A percentile compares a stretch with the other conserved stretches of the same genome.
Conservation (phyloP, 2,797 vertebrate genomes). For the Rhyacichthys aspro region DNA sequence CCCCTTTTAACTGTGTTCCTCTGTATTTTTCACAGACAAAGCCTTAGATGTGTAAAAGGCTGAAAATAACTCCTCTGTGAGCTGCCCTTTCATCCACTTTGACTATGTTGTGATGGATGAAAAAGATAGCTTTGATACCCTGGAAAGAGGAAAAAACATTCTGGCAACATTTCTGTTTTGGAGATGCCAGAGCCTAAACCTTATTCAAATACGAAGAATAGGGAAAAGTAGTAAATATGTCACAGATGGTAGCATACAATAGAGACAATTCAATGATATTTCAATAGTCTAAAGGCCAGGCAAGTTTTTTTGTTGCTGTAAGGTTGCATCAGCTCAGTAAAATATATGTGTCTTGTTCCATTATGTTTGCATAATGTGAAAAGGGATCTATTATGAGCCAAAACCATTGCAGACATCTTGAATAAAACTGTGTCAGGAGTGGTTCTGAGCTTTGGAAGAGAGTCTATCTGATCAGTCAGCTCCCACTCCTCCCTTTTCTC, state of each 20-base stretch:
- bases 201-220: no score
- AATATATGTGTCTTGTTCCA: neutral
- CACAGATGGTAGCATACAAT: no score
- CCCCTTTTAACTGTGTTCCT: constrained; percentile 23
- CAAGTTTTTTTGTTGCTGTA: neutral
- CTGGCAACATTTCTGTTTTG: neutral
- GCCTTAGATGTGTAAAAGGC: constrained; percentile 24
- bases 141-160: neutral
- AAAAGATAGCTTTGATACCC: no score
- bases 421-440: neutral
- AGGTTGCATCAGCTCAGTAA: neutral
- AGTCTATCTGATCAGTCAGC: neutral
- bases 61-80: constrained; percentile 33
- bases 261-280: no score
- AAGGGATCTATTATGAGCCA: neutral
- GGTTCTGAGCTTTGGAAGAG: neutral
- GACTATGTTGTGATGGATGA: constrained; percentile 37
- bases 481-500: neutral
- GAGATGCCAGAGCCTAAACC: neutral
- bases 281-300: no score
- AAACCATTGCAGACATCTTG: neutral
- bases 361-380: neutral
- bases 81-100: constrained; percentile 23
- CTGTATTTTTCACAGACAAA: constrained; percentile 31
- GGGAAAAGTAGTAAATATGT: no score